Evolutionary conservation across 2,888 invertebrate species (phyloP), one percentile per base, ranked within the genome.

Genomic region (Chouioia cunea): DNA sequence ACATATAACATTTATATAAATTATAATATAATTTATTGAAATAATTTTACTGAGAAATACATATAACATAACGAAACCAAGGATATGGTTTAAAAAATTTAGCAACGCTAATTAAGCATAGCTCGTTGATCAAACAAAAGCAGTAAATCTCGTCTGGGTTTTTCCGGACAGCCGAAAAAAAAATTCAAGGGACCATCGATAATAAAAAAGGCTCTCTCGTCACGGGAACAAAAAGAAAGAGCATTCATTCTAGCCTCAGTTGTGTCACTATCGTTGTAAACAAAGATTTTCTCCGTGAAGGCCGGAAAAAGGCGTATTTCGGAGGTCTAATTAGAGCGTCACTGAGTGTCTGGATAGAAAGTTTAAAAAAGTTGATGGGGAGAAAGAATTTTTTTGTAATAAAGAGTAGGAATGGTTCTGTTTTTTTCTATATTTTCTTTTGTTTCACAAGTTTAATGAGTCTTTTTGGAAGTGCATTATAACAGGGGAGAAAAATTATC

Each of bases 301-400:
- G 23, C 23, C 18, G 15, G 46, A 46, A 15, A 43, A 20, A 56
- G 48, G 75, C 70, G 74, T 74, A 77, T 77, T 76, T 77, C 65
- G 76, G 74, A 75, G 75, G 79, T 75, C 79, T 81, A 81, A 81
- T 81, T 81, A 81, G 79, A 77, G 54, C 65, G 48, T 47, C 48
- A 56, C 22, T 23, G 14, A 20, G 15, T 46, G 18, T n/a, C 43
- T 43, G 6, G 22, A 43, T 4, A 20, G 20, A 22, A 22, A 15
- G 20, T 43, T 58, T 58, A 46, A 10, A 36, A 36, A 36, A 36
- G 36, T 36, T 36, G 36, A 36, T 36, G 12, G 36, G 36, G 12
- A 6, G n/a, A 58, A n/a, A 22, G 12, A 20, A 52, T 20, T 52
- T 52, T 52, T 52, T 22, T 52, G 18, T 20, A 20, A 20, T 18